Base-by-base conservation (phyloP, 2,888 invertebrate species). In the Heliconius cydno region DNA sequence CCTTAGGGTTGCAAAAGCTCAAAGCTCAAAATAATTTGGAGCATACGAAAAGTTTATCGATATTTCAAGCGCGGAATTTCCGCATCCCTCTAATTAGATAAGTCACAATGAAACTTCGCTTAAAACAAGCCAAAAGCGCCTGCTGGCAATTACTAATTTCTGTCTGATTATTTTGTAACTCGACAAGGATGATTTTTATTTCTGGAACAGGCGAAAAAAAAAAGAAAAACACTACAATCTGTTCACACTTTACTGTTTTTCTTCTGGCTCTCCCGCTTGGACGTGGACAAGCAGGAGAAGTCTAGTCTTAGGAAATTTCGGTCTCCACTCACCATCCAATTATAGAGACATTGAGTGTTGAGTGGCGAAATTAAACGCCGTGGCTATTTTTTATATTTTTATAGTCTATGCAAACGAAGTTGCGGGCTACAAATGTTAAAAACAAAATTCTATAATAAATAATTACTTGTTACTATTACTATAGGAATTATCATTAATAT, bases 41-140 rank as follows among this genome's bases (percentile, higher is more conserved):
- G 76, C 77, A 78, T 76, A 63, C 46, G 74, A 52, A 82, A 81
- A 80, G 67, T 84, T 82, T 85, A 86, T 90, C 88, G 88, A 89
- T 85, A 86, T 78, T 81, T 82, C 38, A 80, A 72, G 78, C 78
- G 15, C 80, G 15, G 78, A 82, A 79, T 85, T 81, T 85, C 85
- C 86, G 82, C 85, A 85, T 84, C 86, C 93, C 92, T 89, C 91
- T 94, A 94, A 95, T 95, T 94, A 92, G 92, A 94, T 95, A 91
- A 92, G 90, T 90, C 88, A 90, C 92, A 93, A 94, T 94, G 92
- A 94, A 94, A 94, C 92, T 93, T 92, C 89, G 91, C 92, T 93
- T 94, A 93, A 34, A 94, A 94, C 93, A 93, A 94, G 92, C 92
- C 92, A 93, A 93, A 91, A 90, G 88, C 86, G 85, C 88, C 88